Percentiles rank a stretch among this genome's conserved stretches.
Evolutionary conservation across 1,140 invertebrate species (phyloP).

Genomic region (Macrotrachela quadricornifera): DNA sequence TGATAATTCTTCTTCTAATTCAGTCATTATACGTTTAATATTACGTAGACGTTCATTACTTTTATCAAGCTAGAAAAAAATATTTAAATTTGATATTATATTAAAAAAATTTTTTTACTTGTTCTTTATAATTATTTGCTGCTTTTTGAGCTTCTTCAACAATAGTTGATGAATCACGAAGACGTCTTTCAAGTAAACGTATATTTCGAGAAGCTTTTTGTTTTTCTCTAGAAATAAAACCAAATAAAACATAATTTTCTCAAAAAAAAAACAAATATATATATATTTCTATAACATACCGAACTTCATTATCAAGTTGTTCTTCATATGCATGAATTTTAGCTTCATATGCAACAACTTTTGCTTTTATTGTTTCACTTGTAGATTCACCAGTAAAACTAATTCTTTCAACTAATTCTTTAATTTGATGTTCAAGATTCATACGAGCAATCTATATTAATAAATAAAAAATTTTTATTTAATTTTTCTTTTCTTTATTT

Average conservation of each 20-base stretch:
- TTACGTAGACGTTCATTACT: slow-evolving; percentile 63
- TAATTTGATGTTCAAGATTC: slow-evolving; percentile 75
- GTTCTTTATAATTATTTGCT: slow-evolving; percentile 86
- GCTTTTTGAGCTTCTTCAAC: slow-evolving; percentile 79
- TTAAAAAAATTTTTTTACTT: slow-evolving; percentile 52
- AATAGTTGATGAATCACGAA: slow-evolving; percentile 60
- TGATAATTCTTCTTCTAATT: slow-evolving; percentile 78
- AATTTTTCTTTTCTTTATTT: slow-evolving; percentile 44
- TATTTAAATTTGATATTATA: background rate
- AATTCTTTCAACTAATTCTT: slow-evolving; percentile 68
- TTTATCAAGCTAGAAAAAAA: slow-evolving; percentile 30
- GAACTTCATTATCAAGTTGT: no score
- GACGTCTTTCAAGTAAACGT: slow-evolving; percentile 74
- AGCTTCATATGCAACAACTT: no score
- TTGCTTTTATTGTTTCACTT: slow-evolving; percentile 21
- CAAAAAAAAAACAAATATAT: slow-evolving; percentile 53
- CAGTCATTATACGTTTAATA: slow-evolving; percentile 74
- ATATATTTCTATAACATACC: no score
- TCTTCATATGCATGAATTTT: no score
- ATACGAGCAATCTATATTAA: slow-evolving; percentile 55
- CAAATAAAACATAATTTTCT: no score
- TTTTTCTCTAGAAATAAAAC: slow-evolving; percentile 69
- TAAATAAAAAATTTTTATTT: background rate
- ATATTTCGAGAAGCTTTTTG: slow-evolving; percentile 63
- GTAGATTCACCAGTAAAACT: slow-evolving; percentile 68